Conservation (phyloP, 92 coral and sea anemone genomes). For the Nematostella vectensis region DNA sequence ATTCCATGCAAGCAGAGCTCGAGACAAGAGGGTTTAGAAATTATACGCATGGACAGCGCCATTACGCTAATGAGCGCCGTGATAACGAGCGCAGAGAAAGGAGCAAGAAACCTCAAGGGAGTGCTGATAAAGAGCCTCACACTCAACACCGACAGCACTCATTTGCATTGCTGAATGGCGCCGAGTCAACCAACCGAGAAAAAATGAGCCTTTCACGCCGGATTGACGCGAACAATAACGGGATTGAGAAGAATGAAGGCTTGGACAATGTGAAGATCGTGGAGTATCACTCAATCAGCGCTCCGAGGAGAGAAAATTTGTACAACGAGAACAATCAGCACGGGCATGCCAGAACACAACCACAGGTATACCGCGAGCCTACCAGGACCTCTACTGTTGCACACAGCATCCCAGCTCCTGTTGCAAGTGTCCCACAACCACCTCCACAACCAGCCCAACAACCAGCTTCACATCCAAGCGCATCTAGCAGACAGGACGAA, state of each 20-base stretch:
- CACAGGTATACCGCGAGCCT: slow-evolving; percentile 1
- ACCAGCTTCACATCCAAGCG: background rate
- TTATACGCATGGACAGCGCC: slow-evolving; percentile 45
- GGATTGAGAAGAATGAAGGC: slow-evolving; percentile 28
- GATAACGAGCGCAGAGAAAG: slow-evolving; percentile 7
- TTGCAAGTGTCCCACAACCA: slow-evolving; percentile 7
- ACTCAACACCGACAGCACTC: slow-evolving; percentile 11
- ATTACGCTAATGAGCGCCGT: slow-evolving; percentile 41
- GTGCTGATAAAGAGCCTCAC: slow-evolving; percentile 22
- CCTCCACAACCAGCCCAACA: slow-evolving; percentile 5
- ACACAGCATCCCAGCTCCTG: background rate
- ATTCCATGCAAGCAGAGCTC: background rate
- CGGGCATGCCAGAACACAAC: background rate
- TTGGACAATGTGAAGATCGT: slow-evolving; percentile 60
- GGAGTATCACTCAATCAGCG: slow-evolving; percentile 52
- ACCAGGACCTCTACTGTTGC: background rate
- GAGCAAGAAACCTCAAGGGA: slow-evolving; percentile 42
- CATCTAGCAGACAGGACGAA: slow-evolving; percentile 10
- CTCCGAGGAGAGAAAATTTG: slow-evolving; percentile 11
- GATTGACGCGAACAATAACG: slow-evolving; percentile 34
- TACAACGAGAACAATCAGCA: slow-evolving; percentile 5
- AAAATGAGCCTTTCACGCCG: slow-evolving; percentile 9
- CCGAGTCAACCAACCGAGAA: slow-evolving; percentile 41
- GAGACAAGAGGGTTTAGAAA: slow-evolving; percentile 9
- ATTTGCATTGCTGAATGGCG: slow-evolving; percentile 46